These are phyloP conservation scores for Holothuria scabra DNA, from an alignment of 53 echinoderm and acorn worm species.

Conservation along the genomic window DNA sequence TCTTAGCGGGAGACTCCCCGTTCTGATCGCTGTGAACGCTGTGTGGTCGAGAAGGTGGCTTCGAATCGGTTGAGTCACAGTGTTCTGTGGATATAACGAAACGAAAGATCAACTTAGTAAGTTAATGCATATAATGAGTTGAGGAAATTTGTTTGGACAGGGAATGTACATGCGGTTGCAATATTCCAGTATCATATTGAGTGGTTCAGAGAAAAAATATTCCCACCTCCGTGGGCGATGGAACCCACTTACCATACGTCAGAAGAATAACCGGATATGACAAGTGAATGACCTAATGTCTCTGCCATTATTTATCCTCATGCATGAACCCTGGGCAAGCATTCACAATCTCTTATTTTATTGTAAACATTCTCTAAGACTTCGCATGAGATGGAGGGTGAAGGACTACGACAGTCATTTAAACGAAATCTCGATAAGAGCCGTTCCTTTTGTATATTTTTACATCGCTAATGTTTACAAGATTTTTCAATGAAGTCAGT, in stretches of 20 bases:
- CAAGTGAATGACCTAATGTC: constrained; percentile 41
- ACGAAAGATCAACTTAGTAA: not conserved
- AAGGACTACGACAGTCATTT: too few relatives aligned
- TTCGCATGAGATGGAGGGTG: too few relatives aligned
- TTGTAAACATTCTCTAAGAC: too few relatives aligned
- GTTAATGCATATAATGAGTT: constrained; percentile 23
- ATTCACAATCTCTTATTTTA: too few relatives aligned
- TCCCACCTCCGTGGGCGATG: too few relatives aligned
- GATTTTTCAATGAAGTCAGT: too few relatives aligned
- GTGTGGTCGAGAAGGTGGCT: constrained; percentile 19
- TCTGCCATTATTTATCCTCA: too few relatives aligned
- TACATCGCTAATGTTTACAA: too few relatives aligned
- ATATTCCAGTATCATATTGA: not conserved
- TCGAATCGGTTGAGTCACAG: constrained; percentile 42
- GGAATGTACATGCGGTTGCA: constrained; percentile 23
- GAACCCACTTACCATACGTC: too few relatives aligned
- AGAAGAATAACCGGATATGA: not conserved
- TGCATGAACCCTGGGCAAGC: too few relatives aligned
- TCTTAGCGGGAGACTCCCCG: not conserved
- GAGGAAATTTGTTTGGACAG: constrained; percentile 43
- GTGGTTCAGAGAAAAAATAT: not conserved
- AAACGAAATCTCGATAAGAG: too few relatives aligned
- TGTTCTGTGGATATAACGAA: constrained; percentile 27
- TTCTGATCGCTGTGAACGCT: constrained; percentile 31
- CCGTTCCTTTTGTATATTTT: too few relatives aligned